Percentiles rank a stretch among this genome's conserved stretches.
Evolutionary conservation across 1,140 invertebrate species (phyloP).

Genomic region (Drosophila arawakana): DNA sequence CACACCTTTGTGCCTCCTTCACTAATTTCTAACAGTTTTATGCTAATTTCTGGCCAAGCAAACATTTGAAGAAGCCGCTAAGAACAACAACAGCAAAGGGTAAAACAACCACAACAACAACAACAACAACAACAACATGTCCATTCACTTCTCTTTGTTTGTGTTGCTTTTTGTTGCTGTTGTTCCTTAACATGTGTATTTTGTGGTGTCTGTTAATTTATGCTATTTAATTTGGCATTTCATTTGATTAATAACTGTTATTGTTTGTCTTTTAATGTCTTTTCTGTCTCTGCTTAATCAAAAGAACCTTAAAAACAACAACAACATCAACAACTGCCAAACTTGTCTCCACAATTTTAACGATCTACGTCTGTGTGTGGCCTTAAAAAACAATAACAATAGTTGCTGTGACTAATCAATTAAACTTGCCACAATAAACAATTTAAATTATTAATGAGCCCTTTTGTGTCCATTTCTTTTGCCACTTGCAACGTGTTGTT

Average conservation of each 20-base stretch:
- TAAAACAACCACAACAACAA: neutral
- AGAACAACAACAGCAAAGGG: neutral
- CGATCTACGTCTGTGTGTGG: slow-evolving; percentile 15
- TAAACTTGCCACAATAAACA: slow-evolving; percentile 42
- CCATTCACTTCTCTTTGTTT: too few species aligned
- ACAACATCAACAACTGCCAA: neutral
- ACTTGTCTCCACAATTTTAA: slow-evolving; percentile 3
- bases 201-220: slow-evolving; percentile 59
- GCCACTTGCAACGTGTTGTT: slow-evolving; percentile 1
- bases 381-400: neutral
- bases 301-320: slow-evolving; percentile 5
- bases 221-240: slow-evolving; percentile 66
- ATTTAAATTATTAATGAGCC: slow-evolving; percentile 7
- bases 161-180: neutral
- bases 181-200: slow-evolving; percentile 53
- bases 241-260: slow-evolving; percentile 70
- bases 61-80: slow-evolving; percentile 51
- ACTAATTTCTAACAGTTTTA: slow-evolving; percentile 74
- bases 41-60: slow-evolving; percentile 66
- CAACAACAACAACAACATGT: neutral
- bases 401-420: slow-evolving; percentile 59
- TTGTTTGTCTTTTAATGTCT: slow-evolving; percentile 32
- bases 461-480: slow-evolving; percentile 14
- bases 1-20: slow-evolving; percentile 11
- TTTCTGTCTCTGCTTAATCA: slow-evolving; percentile 8